Evolutionary conservation across 2,888 invertebrate genomes (phyloP), one percentile per base, ranked within the genome.

Genomic region (Siphonodentalium dalli): DNA sequence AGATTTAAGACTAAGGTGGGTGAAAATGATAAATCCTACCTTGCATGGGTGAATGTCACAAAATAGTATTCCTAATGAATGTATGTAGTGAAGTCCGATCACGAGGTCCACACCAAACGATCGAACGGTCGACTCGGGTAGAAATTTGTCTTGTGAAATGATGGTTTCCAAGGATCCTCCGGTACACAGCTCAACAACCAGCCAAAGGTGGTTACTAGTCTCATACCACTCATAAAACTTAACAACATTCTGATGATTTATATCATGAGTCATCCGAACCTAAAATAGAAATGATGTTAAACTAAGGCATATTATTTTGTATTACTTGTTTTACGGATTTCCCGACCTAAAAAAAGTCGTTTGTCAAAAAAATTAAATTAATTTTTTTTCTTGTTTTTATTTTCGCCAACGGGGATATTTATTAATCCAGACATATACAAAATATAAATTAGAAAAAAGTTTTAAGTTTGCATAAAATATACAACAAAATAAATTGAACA

Each of bases 191-290:
- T 83, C 83, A 18, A 81, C 76, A 4, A 83, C 81, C 33, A 82
- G 68, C 83, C 83, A 83, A 27, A 83, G 63, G 54, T 83, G 82
- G 57, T 82, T 81, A 53, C 76, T 80, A 1, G 83, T 83, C 55
- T 83, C 83, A 61, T 83, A 83, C 83, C 83, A 83, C 52, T 83
- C 83, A 56, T 77, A 74, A 63, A 82, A 83, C 63, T 74, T 72
- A 7, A 82, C 79, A 13, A 83, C 71, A 63, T 82, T 78, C 7
- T 62, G 58, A 60, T 82, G 80, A 34, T 72, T 68, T 11, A 82
- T 74, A 58, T 81, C 80, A 69, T 81, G 80, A 5, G 79, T 81
- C 72, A 82, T 74, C 23, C 82, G 70, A 8, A 82, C 82, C 80
- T 82, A 52, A 23, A 55, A 42, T 24, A 40, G 27, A 37, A n/a